Percentiles rank a stretch among this genome's conserved stretches.
Conservation (phyloP, 2,888 invertebrate species). For the Rhingia rostrata region DNA sequence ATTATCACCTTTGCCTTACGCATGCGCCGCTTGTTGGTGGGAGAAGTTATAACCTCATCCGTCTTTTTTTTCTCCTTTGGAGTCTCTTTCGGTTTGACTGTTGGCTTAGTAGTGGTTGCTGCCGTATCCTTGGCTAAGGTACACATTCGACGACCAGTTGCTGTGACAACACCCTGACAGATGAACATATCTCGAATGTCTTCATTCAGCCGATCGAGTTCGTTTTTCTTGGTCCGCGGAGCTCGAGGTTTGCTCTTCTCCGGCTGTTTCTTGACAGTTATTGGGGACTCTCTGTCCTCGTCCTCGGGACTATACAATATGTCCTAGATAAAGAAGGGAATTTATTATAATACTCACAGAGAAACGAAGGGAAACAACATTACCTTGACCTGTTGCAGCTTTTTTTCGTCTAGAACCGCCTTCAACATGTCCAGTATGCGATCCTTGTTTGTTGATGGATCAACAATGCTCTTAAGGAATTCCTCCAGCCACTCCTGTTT, state of each 20-base stretch:
- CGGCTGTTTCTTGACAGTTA: constrained; percentile 74
- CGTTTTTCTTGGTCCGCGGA: constrained; percentile 79
- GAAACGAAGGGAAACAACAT: not conserved
- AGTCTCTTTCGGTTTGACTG: constrained; percentile 23
- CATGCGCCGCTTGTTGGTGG: constrained; percentile 32
- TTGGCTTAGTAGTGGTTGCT: constrained; percentile 8
- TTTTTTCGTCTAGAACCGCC: constrained; percentile 77
- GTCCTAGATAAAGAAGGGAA: constrained; percentile 29
- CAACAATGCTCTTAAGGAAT: constrained; percentile 77
- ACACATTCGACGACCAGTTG: constrained; percentile 86
- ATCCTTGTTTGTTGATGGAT: constrained; percentile 76
- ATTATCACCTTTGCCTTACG: constrained; percentile 69
- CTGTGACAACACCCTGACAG: constrained; percentile 85
- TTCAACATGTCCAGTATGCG: constrained; percentile 76
- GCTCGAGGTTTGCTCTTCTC: constrained; percentile 74
- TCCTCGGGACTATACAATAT: constrained; percentile 53
- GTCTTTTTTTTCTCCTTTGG: constrained; percentile 28
- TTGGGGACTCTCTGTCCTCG: constrained; percentile 9
- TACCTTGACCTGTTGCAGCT: constrained; percentile 77
- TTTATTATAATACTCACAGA: not conserved
- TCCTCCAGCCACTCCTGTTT: constrained; percentile 76
- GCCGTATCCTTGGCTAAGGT: constrained; percentile 79
- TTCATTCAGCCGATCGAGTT: constrained; percentile 86
- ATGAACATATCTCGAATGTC: constrained; percentile 88
- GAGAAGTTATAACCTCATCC: constrained; percentile 7